Conservation (phyloP, 2,113 vertebrate species). For the Mobula hypostoma region DNA sequence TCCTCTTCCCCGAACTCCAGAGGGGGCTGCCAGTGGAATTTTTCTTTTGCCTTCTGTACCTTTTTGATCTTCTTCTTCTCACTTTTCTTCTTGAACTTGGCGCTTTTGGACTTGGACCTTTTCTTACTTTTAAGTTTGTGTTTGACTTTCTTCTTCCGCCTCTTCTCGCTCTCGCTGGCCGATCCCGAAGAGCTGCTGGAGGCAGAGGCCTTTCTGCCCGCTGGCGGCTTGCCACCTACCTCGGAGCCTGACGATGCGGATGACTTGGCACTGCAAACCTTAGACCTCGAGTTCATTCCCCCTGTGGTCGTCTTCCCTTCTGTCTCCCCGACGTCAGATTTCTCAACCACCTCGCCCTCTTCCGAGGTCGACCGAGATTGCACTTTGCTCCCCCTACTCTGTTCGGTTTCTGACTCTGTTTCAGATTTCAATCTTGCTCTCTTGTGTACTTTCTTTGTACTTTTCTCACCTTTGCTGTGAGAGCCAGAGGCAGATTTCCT, state of each 20-base stretch:
- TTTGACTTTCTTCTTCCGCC: constrained; percentile 62
- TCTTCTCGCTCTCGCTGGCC: constrained; percentile 54
- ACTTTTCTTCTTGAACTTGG: constrained; percentile 55
- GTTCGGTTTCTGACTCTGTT: constrained; percentile 65
- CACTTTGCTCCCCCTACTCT: constrained; percentile 43
- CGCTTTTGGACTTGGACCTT: constrained; percentile 42
- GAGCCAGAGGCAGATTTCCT: constrained; percentile 46
- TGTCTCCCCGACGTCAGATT: constrained; percentile 53
- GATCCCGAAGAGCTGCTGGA: constrained; percentile 51
- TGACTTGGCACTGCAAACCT: constrained; percentile 40
- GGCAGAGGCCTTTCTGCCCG: constrained; percentile 41
- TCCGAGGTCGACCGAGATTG: constrained; percentile 58
- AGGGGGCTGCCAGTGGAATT: constrained; percentile 91
- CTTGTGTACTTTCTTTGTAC: constrained; percentile 44
- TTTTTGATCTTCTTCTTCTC: constrained; percentile 82
- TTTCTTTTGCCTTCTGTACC: constrained; percentile 76
- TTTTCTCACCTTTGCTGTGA: constrained; percentile 45
- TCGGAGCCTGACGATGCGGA: constrained; percentile 39
- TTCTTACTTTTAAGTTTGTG: constrained; percentile 66
- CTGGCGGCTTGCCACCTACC: neutral
- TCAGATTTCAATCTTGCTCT: constrained; percentile 77
- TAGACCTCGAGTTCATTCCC: constrained; percentile 45
- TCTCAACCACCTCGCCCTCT: constrained; percentile 90
- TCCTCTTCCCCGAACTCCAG: constrained; percentile 91
- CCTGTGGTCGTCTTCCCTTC: constrained; percentile 48